Evolutionary conservation across 2,888 invertebrate species (phyloP), one percentile per base, ranked within the genome.

Genomic region (Cheilosia vernalis): DNA sequence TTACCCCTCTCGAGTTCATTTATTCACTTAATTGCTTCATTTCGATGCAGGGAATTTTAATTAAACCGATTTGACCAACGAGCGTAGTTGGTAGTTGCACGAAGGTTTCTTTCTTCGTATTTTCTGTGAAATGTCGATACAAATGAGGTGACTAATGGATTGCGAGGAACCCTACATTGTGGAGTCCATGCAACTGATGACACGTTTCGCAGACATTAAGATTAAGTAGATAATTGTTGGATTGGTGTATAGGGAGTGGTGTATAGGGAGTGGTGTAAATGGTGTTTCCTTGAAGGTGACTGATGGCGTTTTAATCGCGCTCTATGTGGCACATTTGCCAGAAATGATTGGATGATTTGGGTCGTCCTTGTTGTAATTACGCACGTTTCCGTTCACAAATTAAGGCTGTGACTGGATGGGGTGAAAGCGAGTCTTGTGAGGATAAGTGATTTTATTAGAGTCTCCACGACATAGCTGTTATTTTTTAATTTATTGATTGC

Each of bases 1-100:
- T 51, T 30, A 30, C 2, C 21, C 47, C 56, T 30, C 33, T 30
- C 67, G 33, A 58, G 13, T 58, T 51, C 53, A 63, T 73, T 78
- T 78, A 72, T 83, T 60, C 63, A 72, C 69, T 80, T 84, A 84
- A 84, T 79, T 84, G 60, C 84, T 70, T 74, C 60, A 74, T 84
- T 80, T 74, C 74, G 84, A 80, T 84, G 49, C 42, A 74, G 64
- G 63, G 84, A 74, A 47, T 84, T 79, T 79, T 84, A 74, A 84
- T 74, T 74, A 33, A 64, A 15, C 51, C 77, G 64, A 63, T 74
- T 74, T 74, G 73, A 21, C 58, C 49, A 64, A 37, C 63, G 33
- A 51, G 15, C n/a, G 15, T 64, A 64, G n/a, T 64, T 37, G 21
- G 15, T 64, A 64, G n/a, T 64, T 37, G 21, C 49, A 13, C 40